Percentiles rank a stretch among this genome's conserved stretches.
Conservation (phyloP, 2,113 vertebrate species). For the Gadus macrocephalus region DNA sequence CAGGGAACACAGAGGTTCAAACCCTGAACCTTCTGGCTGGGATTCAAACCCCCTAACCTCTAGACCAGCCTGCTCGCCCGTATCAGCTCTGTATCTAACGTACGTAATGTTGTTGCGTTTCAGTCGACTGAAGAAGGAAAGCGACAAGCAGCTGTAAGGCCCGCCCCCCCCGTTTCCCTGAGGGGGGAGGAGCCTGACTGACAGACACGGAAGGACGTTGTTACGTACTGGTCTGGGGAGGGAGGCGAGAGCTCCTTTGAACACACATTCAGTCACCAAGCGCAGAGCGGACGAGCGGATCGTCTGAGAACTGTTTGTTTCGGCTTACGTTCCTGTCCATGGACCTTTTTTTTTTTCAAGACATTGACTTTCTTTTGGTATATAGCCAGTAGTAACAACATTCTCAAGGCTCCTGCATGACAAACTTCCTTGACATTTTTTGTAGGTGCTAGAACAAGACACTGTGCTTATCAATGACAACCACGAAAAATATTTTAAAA, state of each 20-base stretch:
- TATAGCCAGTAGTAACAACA: slow-evolving; percentile 84
- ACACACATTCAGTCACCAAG: slow-evolving; percentile 62
- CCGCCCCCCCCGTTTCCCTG: slow-evolving; percentile 50
- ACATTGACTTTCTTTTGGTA: slow-evolving; percentile 77
- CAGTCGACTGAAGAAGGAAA: slow-evolving; percentile 99
- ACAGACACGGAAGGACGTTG: slow-evolving; percentile 76
- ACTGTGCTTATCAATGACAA: slow-evolving; percentile 82
- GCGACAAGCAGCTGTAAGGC: slow-evolving; percentile 96
- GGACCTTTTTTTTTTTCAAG: slow-evolving; percentile 49
- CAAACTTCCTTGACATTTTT: slow-evolving; percentile 80
- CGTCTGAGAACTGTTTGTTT: slow-evolving; percentile 74
- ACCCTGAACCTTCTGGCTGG: no score
- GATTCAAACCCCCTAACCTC: no score
- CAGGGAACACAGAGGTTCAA: no score
- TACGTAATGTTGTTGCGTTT: slow-evolving; percentile 47
- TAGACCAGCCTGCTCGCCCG: no score
- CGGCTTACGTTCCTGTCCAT: slow-evolving; percentile 53
- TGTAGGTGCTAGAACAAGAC: slow-evolving; percentile 93
- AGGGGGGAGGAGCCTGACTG: slow-evolving; percentile 61
- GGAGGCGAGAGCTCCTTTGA: slow-evolving; percentile 67
- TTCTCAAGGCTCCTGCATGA: slow-evolving; percentile 92
- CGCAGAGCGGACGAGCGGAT: slow-evolving; percentile 77
- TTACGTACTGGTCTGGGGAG: slow-evolving; percentile 64
- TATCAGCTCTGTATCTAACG: no score
- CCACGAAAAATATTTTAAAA: slow-evolving; percentile 38